These are phyloP conservation scores for Drosophila dives DNA, from an alignment of 2,888 invertebrate genomes.

Conservation along the genomic window DNA sequence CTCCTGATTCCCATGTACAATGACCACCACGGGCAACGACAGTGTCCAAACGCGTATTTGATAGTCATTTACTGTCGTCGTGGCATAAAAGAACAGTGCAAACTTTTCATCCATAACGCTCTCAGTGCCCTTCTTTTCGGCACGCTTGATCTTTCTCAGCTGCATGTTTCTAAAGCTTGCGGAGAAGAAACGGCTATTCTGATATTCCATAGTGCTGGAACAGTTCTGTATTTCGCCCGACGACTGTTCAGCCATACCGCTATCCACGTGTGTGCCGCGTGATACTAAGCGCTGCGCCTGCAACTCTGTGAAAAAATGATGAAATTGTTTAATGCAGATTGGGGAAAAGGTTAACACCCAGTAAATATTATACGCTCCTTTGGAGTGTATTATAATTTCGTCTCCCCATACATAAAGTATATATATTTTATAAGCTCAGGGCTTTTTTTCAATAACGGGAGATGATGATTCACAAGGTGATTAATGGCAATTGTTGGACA, in stretches of 20 bases:
- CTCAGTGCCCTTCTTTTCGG: slow-evolving; percentile 98
- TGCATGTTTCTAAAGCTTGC: slow-evolving; percentile 98
- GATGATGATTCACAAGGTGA: background rate
- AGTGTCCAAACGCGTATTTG: slow-evolving; percentile 96
- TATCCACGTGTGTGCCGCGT: slow-evolving; percentile 82
- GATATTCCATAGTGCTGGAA: slow-evolving; percentile 97
- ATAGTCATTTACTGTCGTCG: slow-evolving; percentile 86
- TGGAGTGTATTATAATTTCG: background rate
- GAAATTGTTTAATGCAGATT: background rate
- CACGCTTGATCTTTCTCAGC: slow-evolving; percentile 96
- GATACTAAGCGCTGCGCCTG: slow-evolving; percentile 90
- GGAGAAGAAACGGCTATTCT: slow-evolving; percentile 92
- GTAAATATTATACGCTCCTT: background rate
- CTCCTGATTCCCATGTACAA: slow-evolving; percentile 99
- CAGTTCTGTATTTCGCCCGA: slow-evolving; percentile 98
- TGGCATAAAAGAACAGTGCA: slow-evolving; percentile 95
- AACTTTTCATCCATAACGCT: slow-evolving; percentile 99
- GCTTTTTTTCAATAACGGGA: background rate
- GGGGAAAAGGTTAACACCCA: background rate
- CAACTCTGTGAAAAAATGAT: slow-evolving; percentile 76
- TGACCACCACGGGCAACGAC: slow-evolving; percentile 98
- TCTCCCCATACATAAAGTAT: background rate
- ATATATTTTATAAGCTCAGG: background rate
- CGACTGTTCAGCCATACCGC: slow-evolving; percentile 76
- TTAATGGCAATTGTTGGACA: background rate